Evolutionary conservation across 2,797 vertebrate species (phyloP).

Genomic region (Notamacropus eugenii): DNA sequence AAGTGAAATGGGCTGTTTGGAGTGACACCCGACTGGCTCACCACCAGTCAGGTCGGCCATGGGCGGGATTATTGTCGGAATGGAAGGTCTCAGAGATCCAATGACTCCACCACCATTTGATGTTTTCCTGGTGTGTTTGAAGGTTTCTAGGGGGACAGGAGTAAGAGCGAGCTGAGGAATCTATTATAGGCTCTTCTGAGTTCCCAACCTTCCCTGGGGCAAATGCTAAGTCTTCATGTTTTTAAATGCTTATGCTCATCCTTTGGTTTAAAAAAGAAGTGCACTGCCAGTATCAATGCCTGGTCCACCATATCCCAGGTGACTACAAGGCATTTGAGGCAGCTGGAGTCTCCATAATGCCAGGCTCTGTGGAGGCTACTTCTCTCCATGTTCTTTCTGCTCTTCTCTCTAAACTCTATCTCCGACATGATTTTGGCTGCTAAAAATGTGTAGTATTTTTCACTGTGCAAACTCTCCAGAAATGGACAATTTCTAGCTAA

Average conservation of each 20-base stretch:
- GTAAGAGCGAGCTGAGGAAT: neutral
- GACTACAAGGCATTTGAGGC: neutral
- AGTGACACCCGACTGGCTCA: neutral
- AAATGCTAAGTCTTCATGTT: neutral
- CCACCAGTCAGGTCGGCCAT: neutral
- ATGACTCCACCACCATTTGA: neutral
- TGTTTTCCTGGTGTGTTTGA: neutral
- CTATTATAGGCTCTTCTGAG: neutral
- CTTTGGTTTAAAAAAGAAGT: neutral
- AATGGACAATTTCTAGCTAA: neutral
- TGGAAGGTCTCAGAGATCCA: neutral
- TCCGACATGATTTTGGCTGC: neutral
- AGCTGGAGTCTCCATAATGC: neutral
- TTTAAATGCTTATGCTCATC: neutral
- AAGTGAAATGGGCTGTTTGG: neutral
- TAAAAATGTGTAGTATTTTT: conserved; percentile 28
- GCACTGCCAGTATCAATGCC: neutral
- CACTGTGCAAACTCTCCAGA: conserved; percentile 1
- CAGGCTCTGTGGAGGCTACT: neutral
- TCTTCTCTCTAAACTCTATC: neutral
- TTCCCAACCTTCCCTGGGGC: neutral
- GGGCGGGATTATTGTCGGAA: neutral
- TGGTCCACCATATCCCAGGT: neutral
- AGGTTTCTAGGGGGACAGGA: neutral
- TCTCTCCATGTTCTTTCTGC: neutral